phyloP scores from a whole-genome alignment of 2,797 vertebrate species.

The Peromyscus attwateri region DNA sequence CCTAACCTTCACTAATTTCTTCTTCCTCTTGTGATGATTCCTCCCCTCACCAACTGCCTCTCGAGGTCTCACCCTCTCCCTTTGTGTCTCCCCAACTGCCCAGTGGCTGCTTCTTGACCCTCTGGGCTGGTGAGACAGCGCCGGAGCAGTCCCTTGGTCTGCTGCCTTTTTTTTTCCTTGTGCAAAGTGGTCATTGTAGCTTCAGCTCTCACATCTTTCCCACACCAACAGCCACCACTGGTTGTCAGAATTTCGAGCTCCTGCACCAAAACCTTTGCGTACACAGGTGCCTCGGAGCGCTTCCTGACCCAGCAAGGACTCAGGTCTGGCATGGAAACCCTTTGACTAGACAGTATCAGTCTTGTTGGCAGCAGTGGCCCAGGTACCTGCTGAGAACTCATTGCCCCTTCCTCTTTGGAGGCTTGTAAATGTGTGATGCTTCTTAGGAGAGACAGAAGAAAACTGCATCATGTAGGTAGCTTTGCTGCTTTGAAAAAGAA shows the following conservation, averaged over 20 bases:
- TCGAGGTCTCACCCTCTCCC: background rate
- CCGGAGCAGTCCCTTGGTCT: constrained; percentile 64
- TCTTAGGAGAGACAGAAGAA: constrained; percentile 25
- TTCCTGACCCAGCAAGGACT: background rate
- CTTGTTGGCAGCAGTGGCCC: background rate
- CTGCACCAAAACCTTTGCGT: background rate
- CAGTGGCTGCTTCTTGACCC: constrained; percentile 44
- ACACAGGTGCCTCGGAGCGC: background rate
- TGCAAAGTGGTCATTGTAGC: constrained; percentile 79
- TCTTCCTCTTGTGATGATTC: constrained; percentile 57
- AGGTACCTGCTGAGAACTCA: background rate
- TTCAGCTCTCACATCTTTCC: constrained; percentile 46
- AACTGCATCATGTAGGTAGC: background rate
- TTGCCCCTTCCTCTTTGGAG: background rate
- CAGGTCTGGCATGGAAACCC: background rate
- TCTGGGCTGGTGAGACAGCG: constrained; percentile 71
- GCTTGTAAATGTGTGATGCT: background rate
- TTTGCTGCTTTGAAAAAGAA: background rate
- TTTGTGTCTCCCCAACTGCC: constrained; percentile 37
- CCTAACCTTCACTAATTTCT: constrained; percentile 84
- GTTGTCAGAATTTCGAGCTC: background rate
- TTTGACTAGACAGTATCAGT: fast-evolving
- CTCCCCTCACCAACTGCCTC: background rate
- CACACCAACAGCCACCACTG: background rate
- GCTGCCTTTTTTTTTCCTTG: constrained; percentile 73